These are phyloP conservation scores for Seriola aureovittata DNA, from an alignment of 2,113 vertebrate genomes.

Conservation along the genomic window DNA sequence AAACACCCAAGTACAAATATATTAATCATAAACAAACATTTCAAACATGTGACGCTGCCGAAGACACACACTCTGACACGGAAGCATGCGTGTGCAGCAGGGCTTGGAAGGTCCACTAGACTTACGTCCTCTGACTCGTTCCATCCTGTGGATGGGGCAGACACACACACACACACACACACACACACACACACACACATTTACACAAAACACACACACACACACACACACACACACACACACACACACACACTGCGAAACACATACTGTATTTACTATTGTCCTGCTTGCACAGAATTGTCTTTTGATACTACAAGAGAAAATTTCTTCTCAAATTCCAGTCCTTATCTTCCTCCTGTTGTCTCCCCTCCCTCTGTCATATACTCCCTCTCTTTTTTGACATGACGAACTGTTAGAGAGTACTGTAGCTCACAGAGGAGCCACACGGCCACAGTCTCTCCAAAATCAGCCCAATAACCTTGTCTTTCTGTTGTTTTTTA, in stretches of 20 bases:
- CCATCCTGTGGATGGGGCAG: constrained; percentile 84
- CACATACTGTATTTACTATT: background rate
- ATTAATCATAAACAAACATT: background rate
- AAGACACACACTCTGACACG: constrained; percentile 34
- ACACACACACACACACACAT: constrained; percentile 29
- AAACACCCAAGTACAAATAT: background rate
- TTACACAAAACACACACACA: constrained; percentile 24
- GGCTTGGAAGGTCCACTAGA: constrained; percentile 85
- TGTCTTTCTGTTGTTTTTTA: constrained; percentile 75
- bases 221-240: constrained; percentile 57
- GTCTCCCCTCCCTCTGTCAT: constrained; percentile 47
- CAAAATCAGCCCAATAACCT: constrained; percentile 82
- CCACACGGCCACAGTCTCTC: constrained; percentile 49
- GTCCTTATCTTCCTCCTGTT: constrained; percentile 44
- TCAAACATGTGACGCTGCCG: background rate
- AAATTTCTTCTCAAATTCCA: constrained; percentile 36
- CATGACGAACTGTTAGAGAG: constrained; percentile 40
- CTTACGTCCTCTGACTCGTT: constrained; percentile 84
- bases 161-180: constrained; percentile 11
- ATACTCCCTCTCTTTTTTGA: constrained; percentile 35
- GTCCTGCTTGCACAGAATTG: constrained; percentile 63
- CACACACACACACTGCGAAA: constrained; percentile 12
- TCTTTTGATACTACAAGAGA: constrained; percentile 39
- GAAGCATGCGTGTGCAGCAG: constrained; percentile 82
- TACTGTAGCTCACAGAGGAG: constrained; percentile 54